A percentile compares a stretch with the other conserved stretches of the same genome.
phyloP scores from a whole-genome alignment of 1,140 invertebrate genomes.

The Agrilus planipennis region DNA sequence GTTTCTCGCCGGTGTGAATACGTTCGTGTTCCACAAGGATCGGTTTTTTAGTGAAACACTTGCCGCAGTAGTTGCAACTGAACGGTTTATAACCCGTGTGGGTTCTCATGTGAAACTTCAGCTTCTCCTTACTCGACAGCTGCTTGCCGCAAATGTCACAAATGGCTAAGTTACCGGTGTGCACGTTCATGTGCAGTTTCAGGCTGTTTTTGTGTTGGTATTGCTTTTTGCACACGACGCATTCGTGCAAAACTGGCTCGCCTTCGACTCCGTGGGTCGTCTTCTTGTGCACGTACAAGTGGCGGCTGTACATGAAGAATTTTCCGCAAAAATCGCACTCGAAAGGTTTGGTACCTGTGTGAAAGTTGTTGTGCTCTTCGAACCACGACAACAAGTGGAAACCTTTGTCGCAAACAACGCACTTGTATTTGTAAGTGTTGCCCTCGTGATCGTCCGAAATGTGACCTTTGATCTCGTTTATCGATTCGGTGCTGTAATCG shows the following conservation, averaged over 20 bases:
- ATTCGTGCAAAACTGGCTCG: constrained; percentile 24
- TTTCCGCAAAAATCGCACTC: constrained; percentile 60
- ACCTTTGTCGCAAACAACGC: constrained; percentile 29
- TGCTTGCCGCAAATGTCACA: constrained; percentile 33
- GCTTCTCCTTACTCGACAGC: constrained; percentile 29
- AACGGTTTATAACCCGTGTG: constrained; percentile 48
- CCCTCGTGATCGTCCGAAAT: constrained; percentile 22
- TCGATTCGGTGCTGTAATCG: constrained; percentile 26
- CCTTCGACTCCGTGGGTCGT: constrained; percentile 24
- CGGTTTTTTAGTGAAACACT: constrained; percentile 34
- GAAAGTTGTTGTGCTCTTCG: constrained; percentile 34
- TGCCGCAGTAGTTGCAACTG: constrained; percentile 38
- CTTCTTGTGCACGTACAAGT: constrained; percentile 22
- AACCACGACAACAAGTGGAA: constrained; percentile 28
- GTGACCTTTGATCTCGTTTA: constrained; percentile 23
- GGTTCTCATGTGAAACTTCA: constrained; percentile 37
- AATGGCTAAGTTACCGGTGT: constrained; percentile 30
- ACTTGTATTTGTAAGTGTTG: constrained; percentile 23
- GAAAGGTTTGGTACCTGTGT: constrained; percentile 67
- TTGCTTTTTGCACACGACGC: constrained; percentile 29
- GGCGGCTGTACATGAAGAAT: constrained; percentile 40
- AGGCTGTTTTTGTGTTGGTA: constrained; percentile 32
- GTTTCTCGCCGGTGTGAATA: constrained; percentile 39
- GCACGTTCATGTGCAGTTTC: constrained; percentile 30
- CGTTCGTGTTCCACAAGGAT: constrained; percentile 36